Base-by-base conservation (phyloP, 2,888 invertebrate species). In the Rhagium mordax region DNA sequence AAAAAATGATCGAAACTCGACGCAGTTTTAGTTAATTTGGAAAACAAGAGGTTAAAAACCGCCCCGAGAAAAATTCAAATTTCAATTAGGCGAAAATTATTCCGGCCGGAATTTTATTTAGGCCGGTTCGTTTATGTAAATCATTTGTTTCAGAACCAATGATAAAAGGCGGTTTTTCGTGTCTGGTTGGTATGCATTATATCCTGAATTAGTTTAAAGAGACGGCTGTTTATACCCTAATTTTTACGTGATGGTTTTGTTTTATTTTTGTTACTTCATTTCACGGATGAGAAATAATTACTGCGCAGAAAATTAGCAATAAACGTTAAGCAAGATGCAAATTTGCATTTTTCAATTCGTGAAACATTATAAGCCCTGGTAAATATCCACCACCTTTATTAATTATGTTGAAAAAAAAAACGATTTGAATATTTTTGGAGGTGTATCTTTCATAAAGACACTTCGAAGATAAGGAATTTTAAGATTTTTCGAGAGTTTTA, bases 1-100 rank as follows among this genome's bases (percentile, higher is more conserved):
- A 65, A 65, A 65, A 65, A 51, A 51, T 65, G 29, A 61, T 47
- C 29, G 65, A 27, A 65, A 18, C 51, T 27, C 51, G 53, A 18
- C 21, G 29, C 59, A 7, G 16, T 65, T 27, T 51, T 15, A 15
- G 49, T 49, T 29, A 65, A 49, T 65, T 33, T 33, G 55, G n/a
- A 55, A 27, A 55, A 55, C 27, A 27, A 27, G 55, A 55, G 24
- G 55, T 61, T 29, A 47, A 21, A 61, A 61, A 47, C 61, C 13
- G 61, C 61, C 61, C 21, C 24, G 24, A 16, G 61, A 47, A 41
- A 41, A 47, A 41, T 61, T 61, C 47, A 47, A 61, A 61, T 61
- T 21, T 20, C 47, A 61, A 61, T 61, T 33, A 47, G 47, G 61
- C 15, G 13, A 47, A 21, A 47, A 59, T 24, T 29, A 24, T 29